These are phyloP conservation scores for Corydoras maculifer DNA, from an alignment of 2,113 vertebrate species.

Conservation along the genomic window DNA sequence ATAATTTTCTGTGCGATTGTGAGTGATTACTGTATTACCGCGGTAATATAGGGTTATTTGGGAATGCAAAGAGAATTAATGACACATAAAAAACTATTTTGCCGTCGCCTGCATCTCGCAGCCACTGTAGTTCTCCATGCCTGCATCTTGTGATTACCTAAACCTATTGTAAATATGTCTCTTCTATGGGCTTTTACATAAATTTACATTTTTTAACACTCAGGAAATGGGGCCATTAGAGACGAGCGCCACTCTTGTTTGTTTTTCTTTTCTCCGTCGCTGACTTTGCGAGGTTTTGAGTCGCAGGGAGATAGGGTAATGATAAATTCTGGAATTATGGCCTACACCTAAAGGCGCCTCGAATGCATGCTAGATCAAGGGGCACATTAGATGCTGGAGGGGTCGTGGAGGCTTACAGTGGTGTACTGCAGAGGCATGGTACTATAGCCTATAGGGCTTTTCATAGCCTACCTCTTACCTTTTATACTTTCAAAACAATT, in stretches of 20 bases:
- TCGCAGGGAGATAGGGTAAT: neutral
- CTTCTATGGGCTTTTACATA: constrained; percentile 72
- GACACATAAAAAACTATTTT: constrained; percentile 85
- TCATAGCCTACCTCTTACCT: too few species aligned
- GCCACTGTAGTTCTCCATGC: constrained; percentile 67
- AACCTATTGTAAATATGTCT: constrained; percentile 78
- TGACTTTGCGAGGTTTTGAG: neutral
- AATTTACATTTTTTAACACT: constrained; percentile 76
- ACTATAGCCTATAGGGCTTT: too few species aligned
- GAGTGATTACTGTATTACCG: constrained; percentile 95
- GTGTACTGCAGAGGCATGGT: too few species aligned
- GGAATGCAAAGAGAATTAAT: constrained; percentile 88
- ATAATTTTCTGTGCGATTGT: constrained; percentile 90
- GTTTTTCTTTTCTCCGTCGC: neutral
- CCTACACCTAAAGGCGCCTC: too few species aligned
- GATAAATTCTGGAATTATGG: too few species aligned
- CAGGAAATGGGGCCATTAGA: constrained; percentile 66
- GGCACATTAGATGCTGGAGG: too few species aligned
- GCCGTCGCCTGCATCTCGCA: constrained; percentile 74
- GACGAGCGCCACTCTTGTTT: constrained; percentile 54
- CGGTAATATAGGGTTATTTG: constrained; percentile 79
- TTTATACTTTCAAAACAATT: too few species aligned
- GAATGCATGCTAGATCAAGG: too few species aligned
- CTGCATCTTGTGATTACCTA: constrained; percentile 85
- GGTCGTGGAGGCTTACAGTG: too few species aligned